These are phyloP conservation scores for Pogonognathellus flavescens DNA, from an alignment of 1,140 invertebrate species.

Conservation along the genomic window DNA sequence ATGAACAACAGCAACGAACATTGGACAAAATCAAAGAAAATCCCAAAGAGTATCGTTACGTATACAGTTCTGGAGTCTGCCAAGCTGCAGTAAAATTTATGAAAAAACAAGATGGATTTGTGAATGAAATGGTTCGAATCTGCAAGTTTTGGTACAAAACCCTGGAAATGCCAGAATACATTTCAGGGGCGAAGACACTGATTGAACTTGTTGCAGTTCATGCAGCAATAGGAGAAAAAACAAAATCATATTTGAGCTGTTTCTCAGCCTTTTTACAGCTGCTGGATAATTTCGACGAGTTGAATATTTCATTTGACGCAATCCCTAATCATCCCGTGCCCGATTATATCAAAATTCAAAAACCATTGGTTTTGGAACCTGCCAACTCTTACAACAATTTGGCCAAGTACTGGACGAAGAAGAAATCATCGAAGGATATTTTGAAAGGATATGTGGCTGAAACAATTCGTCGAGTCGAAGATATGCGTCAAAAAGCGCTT, in stretches of 20 bases:
- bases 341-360: background rate
- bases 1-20: background rate
- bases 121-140: background rate
- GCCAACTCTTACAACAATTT: slow-evolving; percentile 2
- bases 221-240: background rate
- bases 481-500: background rate
- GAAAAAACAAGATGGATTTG: slow-evolving; percentile 15
- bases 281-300: background rate
- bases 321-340: background rate
- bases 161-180: background rate
- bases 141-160: background rate
- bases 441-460: background rate
- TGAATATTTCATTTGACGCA: background rate
- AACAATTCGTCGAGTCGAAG: background rate
- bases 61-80: background rate
- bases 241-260: background rate
- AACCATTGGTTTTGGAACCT: background rate
- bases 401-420: background rate
- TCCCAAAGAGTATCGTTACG: background rate
- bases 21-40: background rate
- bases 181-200: background rate
- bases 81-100: background rate
- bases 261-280: background rate
- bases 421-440: background rate
- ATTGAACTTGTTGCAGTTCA: slow-evolving; percentile 5